A percentile compares a stretch with the other conserved stretches of the same genome.
phyloP scores from a whole-genome alignment of 2,888 invertebrate species.

The Serripes groenlandicus region DNA sequence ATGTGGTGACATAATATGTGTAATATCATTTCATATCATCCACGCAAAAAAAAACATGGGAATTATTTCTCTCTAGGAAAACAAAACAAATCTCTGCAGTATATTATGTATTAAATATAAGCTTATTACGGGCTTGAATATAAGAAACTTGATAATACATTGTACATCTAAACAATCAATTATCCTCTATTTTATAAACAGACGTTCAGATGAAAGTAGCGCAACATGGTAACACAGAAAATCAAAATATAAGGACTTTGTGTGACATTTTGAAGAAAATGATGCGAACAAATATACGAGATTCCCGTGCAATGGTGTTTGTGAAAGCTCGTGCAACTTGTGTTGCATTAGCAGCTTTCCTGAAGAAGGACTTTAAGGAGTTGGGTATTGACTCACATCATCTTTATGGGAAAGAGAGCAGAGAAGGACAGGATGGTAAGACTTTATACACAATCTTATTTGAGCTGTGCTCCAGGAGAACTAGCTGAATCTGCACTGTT shows the following conservation, averaged over 20 bases:
- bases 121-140: too few relatives aligned
- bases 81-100: too few relatives aligned
- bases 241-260: slow-evolving; percentile 71
- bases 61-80: too few relatives aligned
- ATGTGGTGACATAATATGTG: too few relatives aligned
- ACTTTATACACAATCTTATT: background rate
- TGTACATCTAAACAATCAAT: too few relatives aligned
- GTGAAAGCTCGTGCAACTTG: slow-evolving; percentile 76
- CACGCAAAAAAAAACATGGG: too few relatives aligned
- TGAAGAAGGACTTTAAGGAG: slow-evolving; percentile 47
- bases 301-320: slow-evolving; percentile 74
- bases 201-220: slow-evolving; percentile 61
- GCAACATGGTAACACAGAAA: slow-evolving; percentile 32
- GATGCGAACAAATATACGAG: slow-evolving; percentile 55
- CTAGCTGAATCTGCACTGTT: too few relatives aligned
- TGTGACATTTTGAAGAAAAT: slow-evolving; percentile 56
- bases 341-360: slow-evolving; percentile 66
- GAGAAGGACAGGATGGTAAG: slow-evolving; percentile 57
- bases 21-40: too few relatives aligned
- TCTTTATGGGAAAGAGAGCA: slow-evolving; percentile 55
- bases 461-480: too few relatives aligned
- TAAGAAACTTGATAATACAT: too few relatives aligned
- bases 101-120: too few relatives aligned
- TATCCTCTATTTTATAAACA: too few relatives aligned
- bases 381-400: slow-evolving; percentile 27